Conservation (phyloP, 2,888 invertebrate species). For the Dorcus parallelipipedus region DNA sequence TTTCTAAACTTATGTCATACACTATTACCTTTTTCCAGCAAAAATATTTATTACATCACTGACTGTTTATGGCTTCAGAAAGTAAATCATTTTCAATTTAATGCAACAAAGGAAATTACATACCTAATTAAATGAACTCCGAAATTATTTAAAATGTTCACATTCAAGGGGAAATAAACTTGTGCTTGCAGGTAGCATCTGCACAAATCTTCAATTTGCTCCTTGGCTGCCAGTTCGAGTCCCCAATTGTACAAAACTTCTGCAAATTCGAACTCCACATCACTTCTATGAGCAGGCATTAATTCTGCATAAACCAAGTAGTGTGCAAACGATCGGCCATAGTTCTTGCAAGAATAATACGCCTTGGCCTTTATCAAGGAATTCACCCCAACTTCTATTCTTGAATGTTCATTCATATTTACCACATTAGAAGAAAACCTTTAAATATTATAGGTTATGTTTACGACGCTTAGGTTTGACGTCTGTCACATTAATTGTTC, state of each 20-base stretch:
- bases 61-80: no score
- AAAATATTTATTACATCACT: no score
- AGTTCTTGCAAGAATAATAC: constrained; percentile 29
- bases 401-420: constrained; percentile 10
- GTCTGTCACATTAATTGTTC: no score
- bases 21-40: no score
- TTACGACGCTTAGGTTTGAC: no score
- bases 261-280: constrained; percentile 32
- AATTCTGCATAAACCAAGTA: constrained; percentile 37
- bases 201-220: constrained; percentile 42
- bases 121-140: constrained; percentile 54
- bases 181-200: constrained; percentile 47
- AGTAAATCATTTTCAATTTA: neutral
- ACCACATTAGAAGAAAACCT: neutral
- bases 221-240: constrained; percentile 35
- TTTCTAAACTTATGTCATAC: no score
- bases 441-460: no score
- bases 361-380: constrained; percentile 33
- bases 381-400: constrained; percentile 17
- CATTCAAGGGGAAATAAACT: constrained; percentile 51
- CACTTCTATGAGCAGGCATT: constrained; percentile 24
- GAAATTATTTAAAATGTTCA: constrained; percentile 51
- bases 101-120: constrained; percentile 19
- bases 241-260: constrained; percentile 34
- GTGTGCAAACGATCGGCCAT: constrained; percentile 40